phyloP scores from a whole-genome alignment of 1,140 invertebrate species.

The Drosophila saltans region DNA sequence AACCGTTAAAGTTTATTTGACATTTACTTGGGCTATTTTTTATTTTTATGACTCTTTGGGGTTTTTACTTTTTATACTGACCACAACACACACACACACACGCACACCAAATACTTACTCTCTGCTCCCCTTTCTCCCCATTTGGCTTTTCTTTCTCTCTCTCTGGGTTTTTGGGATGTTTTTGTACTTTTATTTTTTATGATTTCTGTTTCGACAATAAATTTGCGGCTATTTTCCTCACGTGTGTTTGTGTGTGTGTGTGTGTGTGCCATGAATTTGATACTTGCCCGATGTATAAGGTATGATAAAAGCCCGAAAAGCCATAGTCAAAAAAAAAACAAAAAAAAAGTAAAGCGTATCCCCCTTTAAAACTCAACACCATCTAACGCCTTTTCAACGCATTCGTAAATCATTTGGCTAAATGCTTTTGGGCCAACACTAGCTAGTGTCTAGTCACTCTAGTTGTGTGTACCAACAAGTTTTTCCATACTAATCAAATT shows the following conservation, averaged over 20 bases:
- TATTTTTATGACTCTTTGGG: constrained; percentile 76
- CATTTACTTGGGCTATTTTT: constrained; percentile 82
- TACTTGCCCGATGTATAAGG: constrained; percentile 53
- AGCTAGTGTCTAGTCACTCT: too few species aligned
- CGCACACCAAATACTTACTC: neutral
- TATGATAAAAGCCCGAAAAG: constrained; percentile 23
- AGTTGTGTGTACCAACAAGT: neutral
- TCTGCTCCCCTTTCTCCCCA: neutral
- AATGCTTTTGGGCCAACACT: constrained; percentile 68
- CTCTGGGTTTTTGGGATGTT: constrained; percentile 21
- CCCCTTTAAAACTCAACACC: neutral
- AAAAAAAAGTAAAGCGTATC: neutral
- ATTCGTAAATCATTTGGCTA: constrained; percentile 73
- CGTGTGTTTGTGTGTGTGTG: constrained; percentile 1
- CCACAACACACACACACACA: constrained; percentile 32
- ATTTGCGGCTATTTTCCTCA: constrained; percentile 61
- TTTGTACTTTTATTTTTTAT: constrained; percentile 40
- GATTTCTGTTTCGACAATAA: constrained; percentile 45
- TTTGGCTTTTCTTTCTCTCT: too few species aligned
- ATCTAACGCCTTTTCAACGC: constrained; percentile 67
- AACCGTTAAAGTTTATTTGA: constrained; percentile 82
- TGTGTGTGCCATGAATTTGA: constrained; percentile 55
- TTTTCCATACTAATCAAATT: constrained; percentile 52
- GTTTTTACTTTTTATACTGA: constrained; percentile 49
- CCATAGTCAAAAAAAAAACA: neutral